Conservation (phyloP, 2,113 vertebrate genomes). For the Eptesicus fuscus region DNA sequence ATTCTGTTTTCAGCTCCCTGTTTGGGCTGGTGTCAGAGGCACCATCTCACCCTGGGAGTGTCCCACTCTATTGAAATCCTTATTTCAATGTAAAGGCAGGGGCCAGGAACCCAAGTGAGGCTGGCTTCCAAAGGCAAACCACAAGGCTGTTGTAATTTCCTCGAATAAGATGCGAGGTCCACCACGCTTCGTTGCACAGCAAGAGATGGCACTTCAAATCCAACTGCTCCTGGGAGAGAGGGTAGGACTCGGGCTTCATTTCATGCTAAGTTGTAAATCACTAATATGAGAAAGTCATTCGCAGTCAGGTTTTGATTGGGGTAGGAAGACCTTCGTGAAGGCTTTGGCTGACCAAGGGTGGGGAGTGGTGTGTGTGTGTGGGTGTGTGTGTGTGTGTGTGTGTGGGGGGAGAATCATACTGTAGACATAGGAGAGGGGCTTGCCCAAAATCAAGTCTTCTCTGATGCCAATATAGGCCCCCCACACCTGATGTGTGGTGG, state of each 20-base stretch:
- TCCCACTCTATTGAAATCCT: conserved; percentile 38
- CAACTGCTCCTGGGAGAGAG: neutral
- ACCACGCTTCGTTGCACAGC: neutral
- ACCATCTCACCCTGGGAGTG: neutral
- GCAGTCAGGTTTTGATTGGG: neutral
- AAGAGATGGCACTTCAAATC: neutral
- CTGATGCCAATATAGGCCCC: neutral
- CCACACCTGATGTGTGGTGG: neutral
- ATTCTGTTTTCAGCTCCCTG: conserved; percentile 39
- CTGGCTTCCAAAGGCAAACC: conserved; percentile 15
- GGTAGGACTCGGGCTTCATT: neutral
- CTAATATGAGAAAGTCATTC: neutral
- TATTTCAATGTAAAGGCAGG: conserved; percentile 9
- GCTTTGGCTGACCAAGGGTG: neutral
- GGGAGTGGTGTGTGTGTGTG: neutral
- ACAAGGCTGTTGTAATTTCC: neutral
- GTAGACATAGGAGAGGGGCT: neutral
- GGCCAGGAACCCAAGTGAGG: neutral
- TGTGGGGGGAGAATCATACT: neutral
- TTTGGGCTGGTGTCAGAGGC: conserved; percentile 35
- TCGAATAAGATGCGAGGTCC: neutral
- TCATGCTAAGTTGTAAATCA: neutral
- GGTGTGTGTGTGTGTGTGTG: too few species aligned
- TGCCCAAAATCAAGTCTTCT: neutral
- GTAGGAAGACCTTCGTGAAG: neutral